These are phyloP conservation scores for Halocaridina rubra DNA, from an alignment of 2,888 invertebrate genomes.

Conservation along the genomic window DNA sequence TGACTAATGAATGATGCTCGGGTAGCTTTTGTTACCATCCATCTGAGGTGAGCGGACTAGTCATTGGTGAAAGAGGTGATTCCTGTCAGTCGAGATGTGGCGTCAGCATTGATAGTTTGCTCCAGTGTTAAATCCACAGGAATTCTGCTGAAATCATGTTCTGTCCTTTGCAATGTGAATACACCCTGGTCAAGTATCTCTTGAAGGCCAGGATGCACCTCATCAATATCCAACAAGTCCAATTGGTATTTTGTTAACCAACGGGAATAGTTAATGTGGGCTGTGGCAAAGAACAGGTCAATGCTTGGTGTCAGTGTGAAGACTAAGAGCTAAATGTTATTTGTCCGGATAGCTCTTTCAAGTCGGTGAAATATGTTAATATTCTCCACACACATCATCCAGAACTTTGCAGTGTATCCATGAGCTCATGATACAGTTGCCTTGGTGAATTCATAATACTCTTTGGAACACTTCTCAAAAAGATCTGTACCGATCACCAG, in stretches of 20 bases:
- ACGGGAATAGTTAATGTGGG: not conserved
- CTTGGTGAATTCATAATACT: too few species aligned
- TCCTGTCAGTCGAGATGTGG: not conserved
- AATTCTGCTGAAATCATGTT: not conserved
- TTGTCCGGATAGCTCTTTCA: too few species aligned
- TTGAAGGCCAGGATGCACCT: not conserved
- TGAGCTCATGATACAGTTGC: too few species aligned
- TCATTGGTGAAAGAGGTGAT: too few species aligned
- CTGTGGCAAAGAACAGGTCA: not conserved
- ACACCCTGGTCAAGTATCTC: not conserved
- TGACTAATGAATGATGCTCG: too few species aligned
- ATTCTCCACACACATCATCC: too few species aligned
- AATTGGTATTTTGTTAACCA: not conserved
- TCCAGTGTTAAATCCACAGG: too few species aligned
- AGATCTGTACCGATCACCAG: not conserved
- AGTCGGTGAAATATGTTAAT: too few species aligned
- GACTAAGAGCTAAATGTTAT: too few species aligned
- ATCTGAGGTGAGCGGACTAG: too few species aligned
- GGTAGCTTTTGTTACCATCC: too few species aligned
- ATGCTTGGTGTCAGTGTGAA: not conserved
- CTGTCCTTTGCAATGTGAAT: not conserved
- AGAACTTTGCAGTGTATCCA: too few species aligned
- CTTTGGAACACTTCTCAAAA: not conserved
- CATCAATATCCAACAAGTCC: not conserved
- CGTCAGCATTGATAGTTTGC: not conserved